phyloP scores from a whole-genome alignment of 2,888 invertebrate species.

The Gisinianus flammeolus region DNA sequence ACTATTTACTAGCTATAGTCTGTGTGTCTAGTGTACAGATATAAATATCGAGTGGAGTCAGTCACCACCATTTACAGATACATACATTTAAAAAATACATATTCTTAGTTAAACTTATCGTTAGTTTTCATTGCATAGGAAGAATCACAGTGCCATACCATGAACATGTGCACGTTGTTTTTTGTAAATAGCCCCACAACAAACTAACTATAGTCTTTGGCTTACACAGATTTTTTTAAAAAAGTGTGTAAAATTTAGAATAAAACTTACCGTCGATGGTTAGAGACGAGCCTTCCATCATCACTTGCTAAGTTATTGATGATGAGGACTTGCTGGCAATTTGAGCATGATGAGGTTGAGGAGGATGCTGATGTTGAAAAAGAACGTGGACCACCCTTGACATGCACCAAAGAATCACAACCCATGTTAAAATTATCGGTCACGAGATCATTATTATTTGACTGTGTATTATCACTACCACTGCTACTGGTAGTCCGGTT shows the following conservation, averaged over 20 bases:
- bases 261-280: constrained; percentile 35
- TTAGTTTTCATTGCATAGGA: no score
- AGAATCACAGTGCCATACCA: no score
- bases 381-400: constrained; percentile 40
- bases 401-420: constrained; percentile 42
- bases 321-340: constrained; percentile 35
- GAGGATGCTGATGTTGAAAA: constrained; percentile 31
- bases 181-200: no score
- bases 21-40: no score
- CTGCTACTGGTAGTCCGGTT: neutral
- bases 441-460: constrained; percentile 23
- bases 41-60: no score
- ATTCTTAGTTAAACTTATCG: no score
- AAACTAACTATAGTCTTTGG: no score
- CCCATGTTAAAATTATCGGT: constrained; percentile 41
- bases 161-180: no score
- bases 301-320: constrained; percentile 34
- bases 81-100: no score
- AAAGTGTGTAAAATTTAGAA: neutral
- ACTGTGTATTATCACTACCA: constrained; percentile 9
- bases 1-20: no score
- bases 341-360: constrained; percentile 39
- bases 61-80: no score
- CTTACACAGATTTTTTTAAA: no score
- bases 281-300: constrained; percentile 26